Conservation (phyloP, 2,113 vertebrate genomes). For the Heterotilapia buettikoferi region DNA sequence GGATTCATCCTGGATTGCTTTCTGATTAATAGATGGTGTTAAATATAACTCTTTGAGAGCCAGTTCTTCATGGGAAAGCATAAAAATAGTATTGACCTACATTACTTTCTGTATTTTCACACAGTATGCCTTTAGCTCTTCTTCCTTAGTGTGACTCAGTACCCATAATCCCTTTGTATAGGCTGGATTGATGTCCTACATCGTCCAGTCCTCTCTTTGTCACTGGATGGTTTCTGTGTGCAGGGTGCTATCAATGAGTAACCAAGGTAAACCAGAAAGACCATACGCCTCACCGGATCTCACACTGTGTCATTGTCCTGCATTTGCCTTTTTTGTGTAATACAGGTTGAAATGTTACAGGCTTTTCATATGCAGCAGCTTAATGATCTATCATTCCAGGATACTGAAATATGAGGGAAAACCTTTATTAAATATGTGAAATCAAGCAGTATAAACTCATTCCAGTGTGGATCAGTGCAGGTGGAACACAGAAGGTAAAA, state of each 20-base stretch:
- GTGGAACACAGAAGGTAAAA: not conserved
- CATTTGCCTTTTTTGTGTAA: not conserved
- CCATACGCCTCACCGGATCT: not conserved
- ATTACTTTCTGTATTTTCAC: slow-evolving; percentile 32
- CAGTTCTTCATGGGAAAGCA: slow-evolving; percentile 14
- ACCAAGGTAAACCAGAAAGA: slow-evolving; percentile 11
- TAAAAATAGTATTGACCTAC: slow-evolving; percentile 46
- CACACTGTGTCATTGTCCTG: not conserved
- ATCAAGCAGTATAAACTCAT: not conserved
- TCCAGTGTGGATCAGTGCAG: not conserved
- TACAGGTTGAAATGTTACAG: not conserved
- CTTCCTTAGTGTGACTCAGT: not conserved
- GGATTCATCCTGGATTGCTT: not conserved
- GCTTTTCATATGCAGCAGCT: not conserved
- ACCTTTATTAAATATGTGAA: not conserved
- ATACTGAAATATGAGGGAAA: not conserved
- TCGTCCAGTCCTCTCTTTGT: not conserved
- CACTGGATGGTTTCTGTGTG: not conserved
- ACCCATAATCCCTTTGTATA: slow-evolving; percentile 21
- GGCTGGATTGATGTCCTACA: not conserved
- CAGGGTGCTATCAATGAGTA: slow-evolving; percentile 16
- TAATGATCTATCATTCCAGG: not conserved
- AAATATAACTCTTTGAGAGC: not conserved
- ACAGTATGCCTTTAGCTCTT: not conserved
- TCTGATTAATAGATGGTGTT: slow-evolving; percentile 15